Evolutionary conservation across 2,797 vertebrate species (phyloP), one percentile per base, ranked within the genome.

Genomic region (Parambassis ranga): DNA sequence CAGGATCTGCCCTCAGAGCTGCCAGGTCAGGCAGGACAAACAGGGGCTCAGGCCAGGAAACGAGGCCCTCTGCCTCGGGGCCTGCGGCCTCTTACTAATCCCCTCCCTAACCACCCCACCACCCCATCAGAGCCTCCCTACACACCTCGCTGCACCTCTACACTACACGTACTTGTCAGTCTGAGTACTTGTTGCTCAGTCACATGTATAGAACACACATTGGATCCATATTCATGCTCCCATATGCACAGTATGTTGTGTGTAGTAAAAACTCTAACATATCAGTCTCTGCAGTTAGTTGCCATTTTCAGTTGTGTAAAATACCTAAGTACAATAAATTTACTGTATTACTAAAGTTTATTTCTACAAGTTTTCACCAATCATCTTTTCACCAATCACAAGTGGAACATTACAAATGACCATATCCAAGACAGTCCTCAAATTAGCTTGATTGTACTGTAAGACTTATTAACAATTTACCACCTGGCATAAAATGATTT

Each of bases 1-100:
- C 88, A 93, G 92, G 88, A 95, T 95, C 92, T 93, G 94, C 94
- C 95, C 95, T 93, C 92, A 93, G 92, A 90, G 93, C 90, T 94
- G 96, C 92, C 95, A 95, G 95, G 96, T 98, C 97, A 97, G 94
- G 94, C 95, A 94, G 96, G 91, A 98, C 95, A 97, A 94, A 96
- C 94, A 94, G 91, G 93, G 93, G 93, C 93, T 90, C 89, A 92
- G 93, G 93, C 94, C 94, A 95, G 94, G 93, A 92, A 94, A 93
- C 83, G 71, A 71, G 79, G 71, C 92, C 91, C 87, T 87, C 74
- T 82, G 91, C 92, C 92, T 92, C 81, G 85, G 94, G 96, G 95
- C 93, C 92, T 89, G 89, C 92, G 90, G 93, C 93, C 96, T 93
- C 90, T 93, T 90, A 77, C 86, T 98, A 98, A 99, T 98, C 97